Percentiles rank a stretch among this genome's conserved stretches.
These are phyloP conservation scores for Porites rus DNA, from an alignment of 92 coral and sea anemone genomes.

Conservation along the genomic window DNA sequence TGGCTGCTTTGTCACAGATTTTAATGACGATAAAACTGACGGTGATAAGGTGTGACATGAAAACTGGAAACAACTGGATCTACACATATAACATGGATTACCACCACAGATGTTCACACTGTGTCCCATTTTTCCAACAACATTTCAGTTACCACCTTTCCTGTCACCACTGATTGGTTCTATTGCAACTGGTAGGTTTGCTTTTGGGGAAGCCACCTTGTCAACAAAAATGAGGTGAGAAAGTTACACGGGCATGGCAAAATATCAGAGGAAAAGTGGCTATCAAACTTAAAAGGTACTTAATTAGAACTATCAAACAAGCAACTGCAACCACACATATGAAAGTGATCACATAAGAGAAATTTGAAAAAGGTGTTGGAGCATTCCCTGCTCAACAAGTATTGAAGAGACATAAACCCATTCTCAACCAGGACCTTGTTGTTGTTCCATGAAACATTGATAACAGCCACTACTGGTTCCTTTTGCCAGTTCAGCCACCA, in stretches of 20 bases:
- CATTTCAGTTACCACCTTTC: conserved; percentile 44
- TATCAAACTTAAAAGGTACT: conserved; percentile 49
- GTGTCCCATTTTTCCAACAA: conserved; percentile 11
- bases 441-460: conserved; percentile 45
- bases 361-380: conserved; percentile 57
- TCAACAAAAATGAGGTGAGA: conserved; percentile 25
- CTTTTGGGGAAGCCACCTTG: conserved; percentile 29
- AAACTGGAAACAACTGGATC: conserved; percentile 8
- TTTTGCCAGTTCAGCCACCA: conserved; percentile 60
- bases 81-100: conserved; percentile 15
- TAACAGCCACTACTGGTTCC: conserved; percentile 56
- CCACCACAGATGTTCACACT: conserved; percentile 7
- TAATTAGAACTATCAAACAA: conserved; percentile 42
- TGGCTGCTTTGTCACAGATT: neutral
- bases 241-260: conserved; percentile 46
- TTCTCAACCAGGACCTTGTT: conserved; percentile 59
- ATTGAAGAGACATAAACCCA: conserved; percentile 13
- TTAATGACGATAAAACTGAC: neutral
- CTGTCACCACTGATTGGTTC: conserved; percentile 35
- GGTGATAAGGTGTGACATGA: neutral
- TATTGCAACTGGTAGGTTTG: conserved; percentile 43
- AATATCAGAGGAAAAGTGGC: conserved; percentile 56
- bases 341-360: conserved; percentile 47
- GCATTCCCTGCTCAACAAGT: conserved; percentile 28
- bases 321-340: conserved; percentile 30